These are phyloP conservation scores for Liposcelis brunnea DNA, from an alignment of 2,888 invertebrate genomes.

Conservation along the genomic window DNA sequence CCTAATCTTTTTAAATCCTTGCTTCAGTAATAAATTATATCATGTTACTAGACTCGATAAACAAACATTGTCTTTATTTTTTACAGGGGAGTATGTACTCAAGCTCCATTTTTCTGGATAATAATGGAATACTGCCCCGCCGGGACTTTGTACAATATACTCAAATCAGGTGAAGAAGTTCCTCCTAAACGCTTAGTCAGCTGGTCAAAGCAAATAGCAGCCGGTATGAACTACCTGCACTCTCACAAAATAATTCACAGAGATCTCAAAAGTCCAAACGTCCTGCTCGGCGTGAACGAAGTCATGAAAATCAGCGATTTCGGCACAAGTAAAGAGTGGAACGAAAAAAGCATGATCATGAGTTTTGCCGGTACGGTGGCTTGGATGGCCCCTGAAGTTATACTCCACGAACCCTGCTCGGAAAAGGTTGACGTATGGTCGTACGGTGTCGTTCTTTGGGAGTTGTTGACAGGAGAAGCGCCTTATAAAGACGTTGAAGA, in stretches of 20 bases:
- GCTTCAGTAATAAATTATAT: too few relatives aligned
- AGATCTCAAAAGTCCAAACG: constrained; percentile 96
- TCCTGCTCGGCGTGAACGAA: constrained; percentile 63
- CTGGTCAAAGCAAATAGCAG: constrained; percentile 91
- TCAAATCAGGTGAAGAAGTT: constrained; percentile 65
- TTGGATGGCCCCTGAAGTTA: constrained; percentile 99
- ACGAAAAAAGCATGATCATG: constrained; percentile 90
- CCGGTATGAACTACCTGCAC: constrained; percentile 94
- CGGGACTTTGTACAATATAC: constrained; percentile 82
- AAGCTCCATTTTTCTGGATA: constrained; percentile 81
- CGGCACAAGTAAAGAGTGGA: constrained; percentile 89
- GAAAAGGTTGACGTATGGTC: constrained; percentile 98
- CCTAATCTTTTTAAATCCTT: too few relatives aligned
- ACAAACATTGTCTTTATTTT: too few relatives aligned
- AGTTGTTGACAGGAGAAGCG: constrained; percentile 82
- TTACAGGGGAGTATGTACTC: constrained; percentile 77
- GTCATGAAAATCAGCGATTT: constrained; percentile 94
- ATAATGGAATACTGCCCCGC: constrained; percentile 98
- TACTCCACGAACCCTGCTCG: constrained; percentile 88
- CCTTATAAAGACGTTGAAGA: constrained; percentile 90
- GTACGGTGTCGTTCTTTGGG: constrained; percentile 96
- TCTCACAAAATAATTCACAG: constrained; percentile 92
- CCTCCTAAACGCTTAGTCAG: constrained; percentile 71
- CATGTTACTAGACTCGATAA: too few relatives aligned
- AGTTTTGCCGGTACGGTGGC: constrained; percentile 96